phyloP scores from a whole-genome alignment of 2,888 invertebrate species.

The Sphinx pinastri region DNA sequence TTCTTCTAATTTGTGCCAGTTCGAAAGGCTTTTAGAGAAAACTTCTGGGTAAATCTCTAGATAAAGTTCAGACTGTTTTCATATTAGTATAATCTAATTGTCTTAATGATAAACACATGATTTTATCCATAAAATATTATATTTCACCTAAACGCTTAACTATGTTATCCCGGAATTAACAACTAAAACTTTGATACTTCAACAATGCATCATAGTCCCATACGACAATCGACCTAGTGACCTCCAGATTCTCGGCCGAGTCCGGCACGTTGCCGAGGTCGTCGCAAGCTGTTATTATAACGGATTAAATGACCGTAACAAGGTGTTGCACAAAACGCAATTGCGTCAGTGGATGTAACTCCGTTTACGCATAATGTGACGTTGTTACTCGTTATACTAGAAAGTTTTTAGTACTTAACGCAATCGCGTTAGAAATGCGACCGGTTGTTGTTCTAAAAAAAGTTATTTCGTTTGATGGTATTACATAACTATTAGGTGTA shows the following conservation, averaged over 20 bases:
- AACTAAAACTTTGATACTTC: background rate
- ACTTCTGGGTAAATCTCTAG: no score
- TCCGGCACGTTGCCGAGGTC: background rate
- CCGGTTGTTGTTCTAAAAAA: constrained; percentile 5
- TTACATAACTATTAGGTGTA: constrained; percentile 1
- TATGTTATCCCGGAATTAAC: no score
- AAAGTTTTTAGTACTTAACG: constrained; percentile 23
- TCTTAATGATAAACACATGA: no score
- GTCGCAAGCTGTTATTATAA: constrained; percentile 5
- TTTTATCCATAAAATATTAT: no score
- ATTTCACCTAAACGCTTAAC: no score
- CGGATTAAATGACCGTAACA: constrained; percentile 27
- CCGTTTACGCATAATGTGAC: constrained; percentile 43
- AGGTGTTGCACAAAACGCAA: constrained; percentile 29
- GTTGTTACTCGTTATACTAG: constrained; percentile 20
- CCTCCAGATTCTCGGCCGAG: background rate
- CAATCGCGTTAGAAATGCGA: constrained; percentile 19
- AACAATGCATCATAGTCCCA: background rate
- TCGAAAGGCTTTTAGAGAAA: no score
- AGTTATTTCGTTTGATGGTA: constrained; percentile 1
- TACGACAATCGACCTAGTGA: background rate
- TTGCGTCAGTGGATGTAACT: constrained; percentile 42
- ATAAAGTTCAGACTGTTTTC: no score
- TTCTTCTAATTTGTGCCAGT: no score
- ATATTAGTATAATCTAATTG: no score